These are phyloP conservation scores for Triplophysa dalaica DNA, from an alignment of 2,113 vertebrate species.

Conservation along the genomic window DNA sequence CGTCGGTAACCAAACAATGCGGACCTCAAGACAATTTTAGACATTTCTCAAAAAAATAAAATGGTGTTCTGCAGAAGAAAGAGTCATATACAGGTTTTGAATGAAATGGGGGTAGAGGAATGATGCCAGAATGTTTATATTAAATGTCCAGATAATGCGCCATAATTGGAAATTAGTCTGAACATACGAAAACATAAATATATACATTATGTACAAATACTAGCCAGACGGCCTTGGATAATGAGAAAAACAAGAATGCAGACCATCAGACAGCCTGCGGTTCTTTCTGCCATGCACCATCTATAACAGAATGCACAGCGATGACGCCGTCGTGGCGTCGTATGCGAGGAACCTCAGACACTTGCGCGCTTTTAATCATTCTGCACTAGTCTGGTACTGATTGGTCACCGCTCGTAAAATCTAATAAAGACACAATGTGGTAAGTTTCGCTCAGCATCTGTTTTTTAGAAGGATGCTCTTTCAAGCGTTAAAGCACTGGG, in stretches of 20 bases:
- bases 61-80: no score
- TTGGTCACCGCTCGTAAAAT: constrained; percentile 53
- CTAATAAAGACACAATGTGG: constrained; percentile 61
- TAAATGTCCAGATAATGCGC: no score
- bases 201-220: no score
- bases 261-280: neutral
- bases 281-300: neutral
- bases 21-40: no score
- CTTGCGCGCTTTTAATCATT: constrained; percentile 51
- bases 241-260: neutral
- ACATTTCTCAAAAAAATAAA: no score
- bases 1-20: no score
- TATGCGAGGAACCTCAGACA: constrained; percentile 38
- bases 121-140: no score
- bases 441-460: constrained; percentile 63
- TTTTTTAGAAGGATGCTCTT: constrained; percentile 62
- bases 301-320: neutral
- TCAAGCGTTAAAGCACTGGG: constrained; percentile 56
- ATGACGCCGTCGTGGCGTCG: neutral
- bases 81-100: no score
- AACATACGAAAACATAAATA: no score
- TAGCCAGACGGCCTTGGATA: neutral
- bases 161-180: no score
- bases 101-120: no score
- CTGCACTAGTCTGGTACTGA: constrained; percentile 36